These are phyloP conservation scores for Orestias chungarensis DNA, from an alignment of 2,797 vertebrate genomes.

Conservation along the genomic window DNA sequence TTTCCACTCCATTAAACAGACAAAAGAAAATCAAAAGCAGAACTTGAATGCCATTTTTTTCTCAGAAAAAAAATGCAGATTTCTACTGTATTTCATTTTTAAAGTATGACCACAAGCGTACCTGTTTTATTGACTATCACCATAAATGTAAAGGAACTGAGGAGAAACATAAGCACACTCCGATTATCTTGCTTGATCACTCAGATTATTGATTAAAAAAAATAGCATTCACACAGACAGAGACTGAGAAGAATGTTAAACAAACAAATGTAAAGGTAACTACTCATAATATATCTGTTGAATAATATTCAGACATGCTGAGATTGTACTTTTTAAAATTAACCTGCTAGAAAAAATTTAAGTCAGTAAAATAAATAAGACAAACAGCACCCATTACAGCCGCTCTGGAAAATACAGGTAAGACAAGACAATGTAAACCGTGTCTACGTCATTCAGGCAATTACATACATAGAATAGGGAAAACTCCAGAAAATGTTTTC, in stretches of 20 bases:
- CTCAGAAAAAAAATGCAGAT: no score
- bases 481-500: conserved; percentile 16
- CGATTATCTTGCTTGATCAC: conserved; percentile 40
- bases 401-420: conserved; percentile 24
- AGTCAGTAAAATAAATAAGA: neutral
- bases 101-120: neutral
- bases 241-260: neutral
- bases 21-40: neutral
- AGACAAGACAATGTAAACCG: neutral
- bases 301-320: neutral
- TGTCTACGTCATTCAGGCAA: conserved; percentile 3
- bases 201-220: conserved; percentile 4
- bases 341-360: neutral
- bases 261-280: neutral
- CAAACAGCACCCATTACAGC: conserved; percentile 4
- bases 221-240: neutral
- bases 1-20: neutral
- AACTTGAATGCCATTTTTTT: neutral
- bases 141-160: conserved; percentile 48
- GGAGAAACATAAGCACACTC: conserved; percentile 70
- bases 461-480: conserved; percentile 18
- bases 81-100: no score
- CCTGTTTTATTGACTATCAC: conserved; percentile 74
- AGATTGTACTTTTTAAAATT: neutral
- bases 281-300: neutral